Evolutionary conservation across 1,140 invertebrate species (phyloP).

Genomic region (Drosophila carrolli): DNA sequence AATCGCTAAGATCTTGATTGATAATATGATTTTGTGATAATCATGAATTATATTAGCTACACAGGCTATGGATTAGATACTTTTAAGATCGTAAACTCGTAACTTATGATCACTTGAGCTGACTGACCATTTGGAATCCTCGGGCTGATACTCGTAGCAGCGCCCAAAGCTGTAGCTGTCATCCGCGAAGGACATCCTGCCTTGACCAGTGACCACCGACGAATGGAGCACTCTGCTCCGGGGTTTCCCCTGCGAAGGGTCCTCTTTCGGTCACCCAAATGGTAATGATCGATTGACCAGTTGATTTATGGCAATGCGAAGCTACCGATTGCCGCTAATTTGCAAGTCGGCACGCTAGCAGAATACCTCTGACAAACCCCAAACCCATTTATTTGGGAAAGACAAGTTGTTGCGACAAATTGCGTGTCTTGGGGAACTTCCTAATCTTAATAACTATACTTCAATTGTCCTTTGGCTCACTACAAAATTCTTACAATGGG

Average conservation of each 20-base stretch:
- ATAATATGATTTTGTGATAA: no score
- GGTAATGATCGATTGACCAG: slow-evolving; percentile 52
- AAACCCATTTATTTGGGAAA: neutral
- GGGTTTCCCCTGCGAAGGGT: slow-evolving; percentile 5
- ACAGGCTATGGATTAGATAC: no score
- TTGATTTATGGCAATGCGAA: slow-evolving; percentile 37
- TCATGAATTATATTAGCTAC: no score
- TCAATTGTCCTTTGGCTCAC: neutral
- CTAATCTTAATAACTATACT: slow-evolving; percentile 12
- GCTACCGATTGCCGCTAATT: slow-evolving; percentile 23
- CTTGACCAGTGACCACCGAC: neutral
- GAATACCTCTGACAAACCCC: neutral
- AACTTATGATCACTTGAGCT: neutral
- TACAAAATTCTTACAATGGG: neutral
- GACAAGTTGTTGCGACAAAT: neutral
- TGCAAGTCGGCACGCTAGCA: slow-evolving; percentile 46
- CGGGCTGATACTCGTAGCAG: slow-evolving; percentile 58
- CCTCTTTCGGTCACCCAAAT: neutral
- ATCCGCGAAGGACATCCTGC: slow-evolving; percentile 74
- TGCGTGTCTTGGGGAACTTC: slow-evolving; percentile 13
- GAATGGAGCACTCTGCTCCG: slow-evolving; percentile 19
- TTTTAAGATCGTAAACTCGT: neutral
- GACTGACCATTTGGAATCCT: slow-evolving; percentile 57
- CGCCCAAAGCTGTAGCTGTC: slow-evolving; percentile 73
- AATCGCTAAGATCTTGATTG: no score